Conservation (phyloP, 2,888 invertebrate genomes). For the Sphecodes monilicornis region DNA sequence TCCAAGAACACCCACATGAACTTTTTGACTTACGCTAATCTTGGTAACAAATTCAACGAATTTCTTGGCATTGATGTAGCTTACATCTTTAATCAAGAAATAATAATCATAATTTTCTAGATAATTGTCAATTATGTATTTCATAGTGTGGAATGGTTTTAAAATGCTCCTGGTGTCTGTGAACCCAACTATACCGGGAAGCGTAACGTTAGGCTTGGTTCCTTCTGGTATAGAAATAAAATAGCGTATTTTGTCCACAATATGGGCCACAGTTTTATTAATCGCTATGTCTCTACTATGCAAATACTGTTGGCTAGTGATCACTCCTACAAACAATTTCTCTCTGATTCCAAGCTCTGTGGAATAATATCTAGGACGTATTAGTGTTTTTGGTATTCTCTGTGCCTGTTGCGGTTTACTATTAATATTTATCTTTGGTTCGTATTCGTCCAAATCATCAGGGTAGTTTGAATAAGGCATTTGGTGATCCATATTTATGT, state of each 20-base stretch:
- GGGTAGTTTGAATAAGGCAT: slow-evolving; percentile 67
- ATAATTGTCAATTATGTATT: slow-evolving; percentile 95
- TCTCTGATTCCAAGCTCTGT: slow-evolving; percentile 97
- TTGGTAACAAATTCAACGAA: slow-evolving; percentile 90
- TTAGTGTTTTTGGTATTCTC: slow-evolving; percentile 87
- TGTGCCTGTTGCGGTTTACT: slow-evolving; percentile 84
- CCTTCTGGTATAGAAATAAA: slow-evolving; percentile 88
- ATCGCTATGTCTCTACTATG: slow-evolving; percentile 91
- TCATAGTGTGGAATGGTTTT: slow-evolving; percentile 94
- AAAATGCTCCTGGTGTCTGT: slow-evolving; percentile 91
- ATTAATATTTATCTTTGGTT: slow-evolving; percentile 84
- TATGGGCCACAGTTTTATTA: slow-evolving; percentile 94
- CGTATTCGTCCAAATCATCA: slow-evolving; percentile 82
- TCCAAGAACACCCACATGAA: slow-evolving; percentile 91
- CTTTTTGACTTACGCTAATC: slow-evolving; percentile 93
- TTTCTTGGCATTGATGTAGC: slow-evolving; percentile 93
- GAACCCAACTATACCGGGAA: slow-evolving; percentile 93
- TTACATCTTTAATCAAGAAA: slow-evolving; percentile 93
- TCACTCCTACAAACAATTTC: slow-evolving; percentile 94
- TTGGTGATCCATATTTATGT: slow-evolving; percentile 58
- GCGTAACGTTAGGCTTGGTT: slow-evolving; percentile 85
- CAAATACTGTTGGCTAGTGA: slow-evolving; percentile 91
- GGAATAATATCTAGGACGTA: slow-evolving; percentile 96
- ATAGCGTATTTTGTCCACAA: slow-evolving; percentile 93
- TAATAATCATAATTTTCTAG: slow-evolving; percentile 97